Conservation (phyloP, 2,797 vertebrate genomes). For the Cossypha caffra region DNA sequence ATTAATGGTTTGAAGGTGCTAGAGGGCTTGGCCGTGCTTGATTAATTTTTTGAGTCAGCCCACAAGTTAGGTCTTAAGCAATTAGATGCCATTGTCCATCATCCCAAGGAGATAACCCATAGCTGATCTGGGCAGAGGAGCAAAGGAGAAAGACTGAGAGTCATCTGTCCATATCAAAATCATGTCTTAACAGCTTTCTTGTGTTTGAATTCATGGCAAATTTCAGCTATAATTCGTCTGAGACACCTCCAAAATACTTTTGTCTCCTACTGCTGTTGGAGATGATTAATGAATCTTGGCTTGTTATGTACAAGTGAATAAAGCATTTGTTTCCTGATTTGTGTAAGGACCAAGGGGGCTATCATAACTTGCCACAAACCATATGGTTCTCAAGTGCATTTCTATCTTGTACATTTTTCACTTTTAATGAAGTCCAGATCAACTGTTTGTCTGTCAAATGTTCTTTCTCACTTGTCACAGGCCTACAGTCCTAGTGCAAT, state of each 20-base stretch:
- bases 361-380: background rate
- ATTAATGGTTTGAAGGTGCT: background rate
- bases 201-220: background rate
- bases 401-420: background rate
- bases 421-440: background rate
- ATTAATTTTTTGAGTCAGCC: background rate
- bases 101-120: background rate
- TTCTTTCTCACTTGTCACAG: background rate
- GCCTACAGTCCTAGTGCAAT: background rate
- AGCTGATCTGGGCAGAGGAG: background rate
- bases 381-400: background rate
- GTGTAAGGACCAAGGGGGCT: background rate
- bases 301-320: background rate
- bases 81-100: background rate
- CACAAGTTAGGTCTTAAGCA: background rate
- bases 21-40: background rate
- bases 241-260: background rate
- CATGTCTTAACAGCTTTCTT: background rate
- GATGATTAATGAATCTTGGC: background rate
- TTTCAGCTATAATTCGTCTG: background rate
- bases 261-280: background rate
- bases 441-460: background rate
- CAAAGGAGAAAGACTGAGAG: background rate
- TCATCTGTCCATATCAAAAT: background rate
- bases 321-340: slow-evolving; percentile 8